Base-by-base conservation (phyloP, 2,113 vertebrate species). In the Phalacrocorax aristotelis region DNA sequence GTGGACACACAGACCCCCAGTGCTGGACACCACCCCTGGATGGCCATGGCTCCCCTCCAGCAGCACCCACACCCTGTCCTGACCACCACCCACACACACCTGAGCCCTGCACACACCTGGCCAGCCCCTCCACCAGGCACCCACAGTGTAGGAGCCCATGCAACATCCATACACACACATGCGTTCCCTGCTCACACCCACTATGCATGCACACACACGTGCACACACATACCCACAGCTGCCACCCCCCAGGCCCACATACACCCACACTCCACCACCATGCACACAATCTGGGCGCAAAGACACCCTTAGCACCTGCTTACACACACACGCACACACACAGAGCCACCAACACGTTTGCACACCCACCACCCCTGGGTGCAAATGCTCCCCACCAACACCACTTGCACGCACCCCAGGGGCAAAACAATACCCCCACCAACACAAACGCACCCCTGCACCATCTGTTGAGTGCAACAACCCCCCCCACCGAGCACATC, bases 1-100 rank as follows among this genome's bases (percentile, higher is more conserved):
- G 8, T 0, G 3, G 69, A 46, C 42, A 62, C 30, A n/a, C 0
- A 0, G 36, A 57, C 40, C 25, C 17, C 9, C 10, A 10, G 25
- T 4, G 40, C 7, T 11, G 36, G 57, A n/a, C 72, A 44, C 8
- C 16, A 20, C 15, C 61, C 25, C 38, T 13, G 34, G 49, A 48
- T 1, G 3, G 68, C 34, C 74, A 66, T 0, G 0, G 36, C 7
- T 42, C 1, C 11, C 42, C 46, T 40, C 19, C n/a, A 42, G 70
- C 29, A 88, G 36, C 65, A 52, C 30, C 26, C 40, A 29, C 76
- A 32, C 22, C 38, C 15, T 21, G 11, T 12, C 9, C 49, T 14
- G 10, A 74, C 0, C 3, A 16, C 26, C 55, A 34, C 48, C 48
- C 34, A 3, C 2, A 1, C 38, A 51, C 71, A 26, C 13, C 65